These are phyloP conservation scores for Notocelia uddmanniana DNA, from an alignment of 2,888 invertebrate genomes.

Conservation along the genomic window DNA sequence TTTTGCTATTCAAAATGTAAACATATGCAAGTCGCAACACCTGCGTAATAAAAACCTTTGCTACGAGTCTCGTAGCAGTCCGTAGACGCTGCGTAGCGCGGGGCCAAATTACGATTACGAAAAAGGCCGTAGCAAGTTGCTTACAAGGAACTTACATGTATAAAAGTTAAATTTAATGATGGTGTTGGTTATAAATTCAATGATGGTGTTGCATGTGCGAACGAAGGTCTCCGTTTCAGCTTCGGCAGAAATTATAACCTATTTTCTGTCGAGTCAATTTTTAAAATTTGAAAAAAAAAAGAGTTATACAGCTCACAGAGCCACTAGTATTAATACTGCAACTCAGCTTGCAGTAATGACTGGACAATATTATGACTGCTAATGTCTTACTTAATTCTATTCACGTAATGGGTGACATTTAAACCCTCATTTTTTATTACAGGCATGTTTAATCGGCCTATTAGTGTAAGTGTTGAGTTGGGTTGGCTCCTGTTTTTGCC, in stretches of 20 bases:
- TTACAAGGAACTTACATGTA: not conserved
- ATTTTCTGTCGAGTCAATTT: too few species aligned
- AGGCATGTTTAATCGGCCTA: not conserved
- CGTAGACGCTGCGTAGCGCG: conserved; percentile 48
- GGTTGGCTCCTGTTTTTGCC: not conserved
- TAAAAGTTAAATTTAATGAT: too few species aligned
- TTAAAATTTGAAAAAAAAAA: too few species aligned
- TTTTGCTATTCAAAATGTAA: not conserved
- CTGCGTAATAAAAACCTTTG: conserved; percentile 23
- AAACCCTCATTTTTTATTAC: not conserved
- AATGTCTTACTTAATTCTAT: not conserved
- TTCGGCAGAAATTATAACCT: too few species aligned
- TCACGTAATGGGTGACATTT: conserved; percentile 20
- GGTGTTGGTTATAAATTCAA: too few species aligned
- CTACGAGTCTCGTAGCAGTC: conserved; percentile 51
- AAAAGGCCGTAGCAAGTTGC: not conserved
- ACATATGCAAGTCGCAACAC: conserved; percentile 13
- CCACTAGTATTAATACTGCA: not conserved
- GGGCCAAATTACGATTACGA: conserved; percentile 10
- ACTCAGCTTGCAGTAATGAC: not conserved
- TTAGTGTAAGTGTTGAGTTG: conserved; percentile 11
- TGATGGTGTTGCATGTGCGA: too few species aligned
- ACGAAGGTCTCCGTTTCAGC: too few species aligned
- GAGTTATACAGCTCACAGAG: too few species aligned
- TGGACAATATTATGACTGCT: conserved; percentile 1